Percentiles rank a stretch among this genome's conserved stretches.
Conservation (phyloP, 1,140 invertebrate genomes). For the Drosophila neocordata region DNA sequence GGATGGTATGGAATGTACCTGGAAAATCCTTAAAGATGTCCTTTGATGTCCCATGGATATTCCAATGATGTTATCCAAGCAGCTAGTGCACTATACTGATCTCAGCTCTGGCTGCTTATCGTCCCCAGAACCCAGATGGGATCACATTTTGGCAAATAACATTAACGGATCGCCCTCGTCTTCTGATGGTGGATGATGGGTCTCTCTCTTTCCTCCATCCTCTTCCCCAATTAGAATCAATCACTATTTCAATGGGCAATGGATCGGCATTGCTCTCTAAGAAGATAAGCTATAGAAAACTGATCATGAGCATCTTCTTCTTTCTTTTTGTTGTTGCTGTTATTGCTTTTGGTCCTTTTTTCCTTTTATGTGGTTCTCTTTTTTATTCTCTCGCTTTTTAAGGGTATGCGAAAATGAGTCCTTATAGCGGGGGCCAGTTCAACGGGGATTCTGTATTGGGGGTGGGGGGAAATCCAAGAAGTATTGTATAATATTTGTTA, state of each 20-base stretch:
- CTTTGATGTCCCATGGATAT: slow-evolving; percentile 34
- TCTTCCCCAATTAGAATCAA: slow-evolving; percentile 74
- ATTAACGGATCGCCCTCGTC: slow-evolving; percentile 22
- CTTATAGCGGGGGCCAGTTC: slow-evolving; percentile 3
- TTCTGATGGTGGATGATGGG: too few species aligned
- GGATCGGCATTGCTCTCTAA: slow-evolving; percentile 47
- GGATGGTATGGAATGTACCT: background rate
- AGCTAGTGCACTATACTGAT: slow-evolving; percentile 1
- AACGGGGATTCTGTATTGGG: slow-evolving; percentile 10
- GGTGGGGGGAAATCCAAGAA: slow-evolving; percentile 46
- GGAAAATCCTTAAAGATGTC: slow-evolving; percentile 16
- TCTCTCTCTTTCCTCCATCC: too few species aligned
- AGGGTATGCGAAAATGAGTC: slow-evolving; percentile 49
- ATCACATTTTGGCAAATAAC: slow-evolving; percentile 61
- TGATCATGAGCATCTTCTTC: slow-evolving; percentile 42
- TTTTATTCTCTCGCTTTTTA: slow-evolving; percentile 31
- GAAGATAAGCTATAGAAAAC: slow-evolving; percentile 60
- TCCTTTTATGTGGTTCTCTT: slow-evolving; percentile 11
- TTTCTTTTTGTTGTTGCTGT: slow-evolving; percentile 6
- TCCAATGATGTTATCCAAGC: slow-evolving; percentile 45
- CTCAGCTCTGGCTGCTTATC: slow-evolving; percentile 2
- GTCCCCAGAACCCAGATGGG: background rate
- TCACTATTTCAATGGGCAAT: slow-evolving; percentile 64
- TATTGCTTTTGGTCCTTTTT: background rate
- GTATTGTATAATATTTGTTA: slow-evolving; percentile 67